Evolutionary conservation across 2,888 invertebrate species (phyloP).

Genomic region (Hylaea fasciaria): DNA sequence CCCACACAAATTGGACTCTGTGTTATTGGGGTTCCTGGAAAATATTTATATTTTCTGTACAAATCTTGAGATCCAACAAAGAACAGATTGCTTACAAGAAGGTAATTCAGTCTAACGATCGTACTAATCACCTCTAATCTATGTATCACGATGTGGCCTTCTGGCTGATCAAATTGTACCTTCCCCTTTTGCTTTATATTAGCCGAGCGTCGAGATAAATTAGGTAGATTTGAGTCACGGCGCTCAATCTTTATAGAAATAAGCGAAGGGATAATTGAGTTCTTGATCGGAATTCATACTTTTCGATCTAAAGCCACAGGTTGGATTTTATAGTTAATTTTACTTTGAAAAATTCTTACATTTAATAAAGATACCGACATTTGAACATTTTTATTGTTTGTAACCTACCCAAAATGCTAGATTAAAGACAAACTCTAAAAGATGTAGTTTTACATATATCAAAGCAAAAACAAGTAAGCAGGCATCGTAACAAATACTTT

Average conservation of each 20-base stretch:
- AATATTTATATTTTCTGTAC: slow-evolving; percentile 28
- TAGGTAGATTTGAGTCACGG: slow-evolving; percentile 28
- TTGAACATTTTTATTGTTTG: no score
- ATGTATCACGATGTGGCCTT: slow-evolving; percentile 41
- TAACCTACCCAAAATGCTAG: no score
- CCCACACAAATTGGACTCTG: slow-evolving; percentile 24
- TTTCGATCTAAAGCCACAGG: slow-evolving; percentile 2
- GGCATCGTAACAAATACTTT: no score
- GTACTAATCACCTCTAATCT: slow-evolving; percentile 40
- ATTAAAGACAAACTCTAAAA: no score
- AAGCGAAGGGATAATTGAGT: slow-evolving; percentile 19
- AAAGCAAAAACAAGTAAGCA: no score
- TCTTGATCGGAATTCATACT: slow-evolving; percentile 16
- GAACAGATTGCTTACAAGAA: slow-evolving; percentile 38
- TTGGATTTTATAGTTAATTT: background rate
- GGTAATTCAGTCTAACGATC: slow-evolving; percentile 38
- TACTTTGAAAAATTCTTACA: background rate
- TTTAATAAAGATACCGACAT: no score
- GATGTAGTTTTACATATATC: no score
- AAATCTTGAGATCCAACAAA: slow-evolving; percentile 29
- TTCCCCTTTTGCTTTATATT: slow-evolving; percentile 34
- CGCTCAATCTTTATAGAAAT: slow-evolving; percentile 19
- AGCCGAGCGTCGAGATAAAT: slow-evolving; percentile 27
- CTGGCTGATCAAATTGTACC: slow-evolving; percentile 39
- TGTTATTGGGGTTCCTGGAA: slow-evolving; percentile 15